These are phyloP conservation scores for Germaria angustata DNA, from an alignment of 2,888 invertebrate genomes.

Conservation along the genomic window DNA sequence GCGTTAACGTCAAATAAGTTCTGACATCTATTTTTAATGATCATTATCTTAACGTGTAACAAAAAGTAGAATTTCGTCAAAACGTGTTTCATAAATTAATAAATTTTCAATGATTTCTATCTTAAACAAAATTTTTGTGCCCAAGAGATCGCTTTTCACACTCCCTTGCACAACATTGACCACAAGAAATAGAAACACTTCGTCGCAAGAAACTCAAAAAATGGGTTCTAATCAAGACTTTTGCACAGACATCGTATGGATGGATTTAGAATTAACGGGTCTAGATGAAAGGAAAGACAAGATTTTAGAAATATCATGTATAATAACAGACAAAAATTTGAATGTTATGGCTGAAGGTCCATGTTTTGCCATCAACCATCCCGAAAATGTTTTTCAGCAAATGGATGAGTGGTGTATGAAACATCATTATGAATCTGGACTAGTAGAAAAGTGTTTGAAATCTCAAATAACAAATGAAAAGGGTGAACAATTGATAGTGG, in stretches of 20 bases:
- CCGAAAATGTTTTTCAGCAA: slow-evolving; percentile 84
- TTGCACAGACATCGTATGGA: slow-evolving; percentile 84
- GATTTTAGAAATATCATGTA: slow-evolving; percentile 93
- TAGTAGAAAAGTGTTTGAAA: slow-evolving; percentile 86
- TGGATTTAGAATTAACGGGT: slow-evolving; percentile 95
- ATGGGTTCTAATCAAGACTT: background rate
- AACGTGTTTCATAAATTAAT: too few species aligned
- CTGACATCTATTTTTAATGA: too few species aligned
- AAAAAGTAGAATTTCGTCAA: too few species aligned
- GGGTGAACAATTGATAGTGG: slow-evolving; percentile 87
- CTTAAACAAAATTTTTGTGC: slow-evolving; percentile 39
- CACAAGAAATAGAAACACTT: background rate
- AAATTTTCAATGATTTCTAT: slow-evolving; percentile 56
- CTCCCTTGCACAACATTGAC: background rate
- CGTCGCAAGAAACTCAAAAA: background rate
- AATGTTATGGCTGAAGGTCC: slow-evolving; percentile 89
- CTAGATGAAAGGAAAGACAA: slow-evolving; percentile 87
- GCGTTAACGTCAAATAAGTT: too few species aligned
- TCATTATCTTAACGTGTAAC: too few species aligned
- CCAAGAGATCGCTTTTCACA: background rate
- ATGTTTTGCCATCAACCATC: slow-evolving; percentile 88
- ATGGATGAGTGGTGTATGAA: slow-evolving; percentile 93
- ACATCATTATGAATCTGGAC: slow-evolving; percentile 91
- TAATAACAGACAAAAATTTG: slow-evolving; percentile 91
- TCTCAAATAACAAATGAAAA: slow-evolving; percentile 84